These are phyloP conservation scores for Ceriagrion tenellum DNA, from an alignment of 2,888 invertebrate species.

Conservation along the genomic window DNA sequence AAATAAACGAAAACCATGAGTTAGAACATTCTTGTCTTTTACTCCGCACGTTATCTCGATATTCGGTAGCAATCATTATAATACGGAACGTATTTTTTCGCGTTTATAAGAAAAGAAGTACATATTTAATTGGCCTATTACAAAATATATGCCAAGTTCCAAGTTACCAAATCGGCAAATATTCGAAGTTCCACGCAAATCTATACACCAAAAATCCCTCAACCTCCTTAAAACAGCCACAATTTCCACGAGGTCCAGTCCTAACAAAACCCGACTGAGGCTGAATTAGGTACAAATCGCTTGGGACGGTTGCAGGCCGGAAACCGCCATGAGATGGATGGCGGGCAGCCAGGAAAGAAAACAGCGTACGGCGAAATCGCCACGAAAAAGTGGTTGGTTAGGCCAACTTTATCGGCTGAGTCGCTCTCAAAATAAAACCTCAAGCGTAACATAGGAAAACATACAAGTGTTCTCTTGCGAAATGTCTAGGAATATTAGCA, in stretches of 20 bases:
- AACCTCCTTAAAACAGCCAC: not conserved
- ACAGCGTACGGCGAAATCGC: constrained; percentile 26
- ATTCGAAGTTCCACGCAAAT: no score
- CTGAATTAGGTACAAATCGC: not conserved
- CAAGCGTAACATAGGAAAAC: not conserved
- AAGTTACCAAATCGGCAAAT: no score
- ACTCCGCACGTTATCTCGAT: no score
- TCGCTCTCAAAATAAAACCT: constrained; percentile 31
- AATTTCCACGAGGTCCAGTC: not conserved
- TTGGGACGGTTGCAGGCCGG: constrained; percentile 26
- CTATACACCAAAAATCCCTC: not conserved
- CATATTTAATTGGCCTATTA: no score
- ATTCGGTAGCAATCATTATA: no score
- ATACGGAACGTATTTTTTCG: no score
- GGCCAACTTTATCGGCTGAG: constrained; percentile 14
- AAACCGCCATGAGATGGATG: constrained; percentile 48
- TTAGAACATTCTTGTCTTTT: no score
- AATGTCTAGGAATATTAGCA: not conserved
- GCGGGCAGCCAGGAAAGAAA: constrained; percentile 37
- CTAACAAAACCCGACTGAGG: not conserved
- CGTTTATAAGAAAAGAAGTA: no score
- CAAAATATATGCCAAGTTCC: no score
- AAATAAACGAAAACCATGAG: no score
- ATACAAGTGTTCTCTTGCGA: not conserved
- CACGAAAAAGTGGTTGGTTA: constrained; percentile 42